Evolutionary conservation across 2,797 vertebrate genomes (phyloP).

Genomic region (Myripristis jacobus): DNA sequence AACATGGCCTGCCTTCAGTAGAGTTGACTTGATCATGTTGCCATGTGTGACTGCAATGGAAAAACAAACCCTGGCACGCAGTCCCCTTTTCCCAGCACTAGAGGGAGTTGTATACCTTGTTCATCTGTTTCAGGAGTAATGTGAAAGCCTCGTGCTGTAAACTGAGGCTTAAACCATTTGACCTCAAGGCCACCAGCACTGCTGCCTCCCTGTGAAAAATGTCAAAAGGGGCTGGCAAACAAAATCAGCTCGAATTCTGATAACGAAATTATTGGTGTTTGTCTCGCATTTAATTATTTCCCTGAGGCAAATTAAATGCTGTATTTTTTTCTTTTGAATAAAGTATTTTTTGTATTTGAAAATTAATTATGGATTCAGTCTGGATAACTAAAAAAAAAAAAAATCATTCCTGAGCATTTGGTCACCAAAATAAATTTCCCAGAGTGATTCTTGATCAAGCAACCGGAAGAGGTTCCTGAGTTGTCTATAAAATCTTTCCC

Average conservation of each 20-base stretch:
- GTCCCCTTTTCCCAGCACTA: slow-evolving; percentile 47
- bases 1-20: neutral
- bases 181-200: neutral
- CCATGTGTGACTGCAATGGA: neutral
- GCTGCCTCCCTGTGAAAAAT: neutral
- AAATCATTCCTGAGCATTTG: neutral
- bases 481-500: too few species aligned
- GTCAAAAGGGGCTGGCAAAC: neutral
- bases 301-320: neutral
- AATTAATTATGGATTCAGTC: neutral
- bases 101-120: slow-evolving; percentile 53
- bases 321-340: slow-evolving; percentile 21
- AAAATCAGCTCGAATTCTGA: too few species aligned
- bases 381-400: neutral
- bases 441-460: too few species aligned
- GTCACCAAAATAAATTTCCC: neutral
- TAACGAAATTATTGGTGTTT: neutral
- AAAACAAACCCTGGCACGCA: neutral
- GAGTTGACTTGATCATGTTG: neutral
- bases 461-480: too few species aligned
- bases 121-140: neutral
- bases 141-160: neutral
- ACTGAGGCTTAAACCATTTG: neutral
- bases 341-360: slow-evolving; percentile 17
- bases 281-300: neutral